Base-by-base conservation (phyloP, 2,797 vertebrate genomes). In the Pachyuromys duprasi region DNA sequence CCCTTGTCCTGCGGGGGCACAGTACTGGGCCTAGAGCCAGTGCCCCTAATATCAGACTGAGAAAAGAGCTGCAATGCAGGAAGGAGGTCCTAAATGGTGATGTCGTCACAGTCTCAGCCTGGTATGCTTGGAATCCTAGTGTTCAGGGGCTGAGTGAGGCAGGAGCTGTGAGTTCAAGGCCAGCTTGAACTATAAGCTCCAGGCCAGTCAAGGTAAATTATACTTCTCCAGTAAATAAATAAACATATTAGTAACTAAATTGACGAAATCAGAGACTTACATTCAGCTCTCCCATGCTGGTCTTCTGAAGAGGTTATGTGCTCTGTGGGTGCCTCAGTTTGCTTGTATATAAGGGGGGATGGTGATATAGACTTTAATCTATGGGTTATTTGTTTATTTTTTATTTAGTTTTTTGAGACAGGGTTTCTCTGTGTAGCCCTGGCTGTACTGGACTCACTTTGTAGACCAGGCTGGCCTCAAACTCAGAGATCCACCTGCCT, bases 321-420 rank as follows among this genome's bases (percentile, higher is more conserved):
- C 8, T 70, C 88, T 86, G 70, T 82, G 49, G 26, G 36, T 69
- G 81, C 86, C 78, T 96, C 81, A 17, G 87, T 95, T 78, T 86
- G n/a, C 20, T 53, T 20, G 0, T 91, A 67, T 42, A 18, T 53
- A n/a, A 57, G 20, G 62, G 28, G 83, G 57, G 55, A 3, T 26
- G 8, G 49, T 82, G 13, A n/a, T 7, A 11, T 8, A 42, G 28
- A 1, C 22, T 36, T 55, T 20, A 42, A 45, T 69, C 69, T 4
- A 5, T 15, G 69, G 33, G 28, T 74, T 62, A 31, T 42, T 69
- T 49, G 49, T 49, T 49, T 49, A 11, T 49, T 49, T 1, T 49
- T 49, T 49, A 49, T 49, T 49, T 45, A 45, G 4, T 45, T 45
- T 45, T 49, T 49, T 49, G 49, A 49, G 49, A 49, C 49, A 49